Percentiles rank a stretch among this genome's conserved stretches.
Conservation (phyloP, 2,113 vertebrate species). For the Rhodinocichla rosea region DNA sequence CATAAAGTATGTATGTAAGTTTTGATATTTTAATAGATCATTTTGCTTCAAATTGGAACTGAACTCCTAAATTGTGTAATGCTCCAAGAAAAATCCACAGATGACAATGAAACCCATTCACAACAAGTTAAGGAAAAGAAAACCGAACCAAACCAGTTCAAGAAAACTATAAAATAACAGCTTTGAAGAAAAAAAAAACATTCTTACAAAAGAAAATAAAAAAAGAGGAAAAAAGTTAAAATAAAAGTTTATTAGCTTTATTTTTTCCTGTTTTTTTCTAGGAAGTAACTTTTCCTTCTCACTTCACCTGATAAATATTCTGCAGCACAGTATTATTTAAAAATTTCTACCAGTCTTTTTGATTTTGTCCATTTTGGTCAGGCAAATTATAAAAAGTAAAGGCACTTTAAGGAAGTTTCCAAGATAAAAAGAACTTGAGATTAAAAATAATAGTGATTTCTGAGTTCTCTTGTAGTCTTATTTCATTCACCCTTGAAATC, state of each 20-base stretch:
- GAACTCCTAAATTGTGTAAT: neutral
- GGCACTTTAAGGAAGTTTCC: neutral
- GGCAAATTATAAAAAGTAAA: neutral
- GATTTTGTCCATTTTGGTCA: neutral
- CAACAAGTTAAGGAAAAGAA: neutral
- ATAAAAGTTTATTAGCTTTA: neutral
- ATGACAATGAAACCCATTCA: neutral
- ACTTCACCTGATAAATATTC: neutral
- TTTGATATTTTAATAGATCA: neutral
- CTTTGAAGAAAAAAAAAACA: neutral
- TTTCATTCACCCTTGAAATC: neutral
- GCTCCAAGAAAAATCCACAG: neutral
- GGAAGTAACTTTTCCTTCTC: neutral
- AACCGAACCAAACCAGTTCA: neutral
- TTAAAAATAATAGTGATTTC: neutral
- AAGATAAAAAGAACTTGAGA: neutral
- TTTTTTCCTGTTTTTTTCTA: neutral
- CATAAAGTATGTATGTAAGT: neutral
- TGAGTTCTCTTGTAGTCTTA: neutral
- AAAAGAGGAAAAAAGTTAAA: neutral
- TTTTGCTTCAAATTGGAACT: neutral
- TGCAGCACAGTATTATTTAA: neutral
- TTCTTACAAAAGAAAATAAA: neutral
- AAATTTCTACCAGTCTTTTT: neutral
- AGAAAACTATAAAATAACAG: neutral